phyloP scores from a whole-genome alignment of 1,140 invertebrate genomes.

The Tetramorium alpestre region DNA sequence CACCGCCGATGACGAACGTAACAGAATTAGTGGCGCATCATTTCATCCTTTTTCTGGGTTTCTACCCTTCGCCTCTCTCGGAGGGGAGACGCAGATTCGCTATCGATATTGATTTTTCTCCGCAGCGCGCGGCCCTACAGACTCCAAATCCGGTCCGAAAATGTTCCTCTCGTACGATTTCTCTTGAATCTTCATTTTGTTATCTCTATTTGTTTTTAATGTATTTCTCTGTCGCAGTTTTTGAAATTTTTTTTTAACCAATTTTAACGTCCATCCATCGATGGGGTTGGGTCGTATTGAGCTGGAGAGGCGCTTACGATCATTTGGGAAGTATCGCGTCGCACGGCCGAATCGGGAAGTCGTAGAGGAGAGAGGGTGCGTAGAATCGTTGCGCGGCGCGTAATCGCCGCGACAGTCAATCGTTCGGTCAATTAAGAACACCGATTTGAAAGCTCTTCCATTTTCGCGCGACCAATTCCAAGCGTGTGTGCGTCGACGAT shows the following conservation, averaged over 20 bases:
- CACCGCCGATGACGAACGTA: constrained; percentile 70
- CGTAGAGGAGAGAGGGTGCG: neutral
- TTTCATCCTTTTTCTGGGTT: constrained; percentile 79
- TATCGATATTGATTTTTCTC: constrained; percentile 54
- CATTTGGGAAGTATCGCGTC: neutral
- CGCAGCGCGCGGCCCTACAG: neutral
- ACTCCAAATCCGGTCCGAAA: neutral
- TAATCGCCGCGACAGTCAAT: constrained; percentile 56
- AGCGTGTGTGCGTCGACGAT: constrained; percentile 53
- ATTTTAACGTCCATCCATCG: neutral
- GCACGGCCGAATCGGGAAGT: neutral
- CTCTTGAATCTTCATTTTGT: neutral
- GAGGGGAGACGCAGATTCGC: constrained; percentile 22
- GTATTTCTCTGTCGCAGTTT: neutral
- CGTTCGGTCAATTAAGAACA: constrained; percentile 68
- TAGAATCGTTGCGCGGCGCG: constrained; percentile 2
- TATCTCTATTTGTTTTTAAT: neutral
- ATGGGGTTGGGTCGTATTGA: neutral
- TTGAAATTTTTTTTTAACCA: neutral
- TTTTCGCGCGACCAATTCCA: constrained; percentile 71
- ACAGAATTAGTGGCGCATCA: constrained; percentile 82
- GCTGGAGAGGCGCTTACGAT: neutral
- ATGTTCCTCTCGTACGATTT: neutral
- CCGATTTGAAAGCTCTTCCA: constrained; percentile 65
- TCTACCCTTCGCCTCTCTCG: constrained; percentile 16